Percentiles rank a stretch among this genome's conserved stretches.
phyloP scores from a whole-genome alignment of 2,888 invertebrate species.

The Drosophila nigritarsus region DNA sequence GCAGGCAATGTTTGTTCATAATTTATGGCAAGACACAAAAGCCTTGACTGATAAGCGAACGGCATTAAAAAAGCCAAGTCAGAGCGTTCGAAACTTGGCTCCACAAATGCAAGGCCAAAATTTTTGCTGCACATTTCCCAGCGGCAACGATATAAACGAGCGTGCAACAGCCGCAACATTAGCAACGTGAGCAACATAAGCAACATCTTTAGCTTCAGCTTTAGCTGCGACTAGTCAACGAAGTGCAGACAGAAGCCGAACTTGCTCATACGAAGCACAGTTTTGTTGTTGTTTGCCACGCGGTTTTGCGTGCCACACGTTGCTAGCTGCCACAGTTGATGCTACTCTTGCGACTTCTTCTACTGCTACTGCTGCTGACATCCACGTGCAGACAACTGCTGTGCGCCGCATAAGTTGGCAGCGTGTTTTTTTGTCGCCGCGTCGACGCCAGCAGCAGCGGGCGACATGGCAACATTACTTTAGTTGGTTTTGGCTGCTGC shows the following conservation, averaged over 20 bases:
- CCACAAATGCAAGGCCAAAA: constrained; percentile 25
- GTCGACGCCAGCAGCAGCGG: constrained; percentile 75
- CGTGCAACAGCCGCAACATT: constrained; percentile 14
- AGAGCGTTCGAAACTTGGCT: not conserved
- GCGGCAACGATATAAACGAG: constrained; percentile 38
- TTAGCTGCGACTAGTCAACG: constrained; percentile 33
- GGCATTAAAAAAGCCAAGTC: constrained; percentile 3
- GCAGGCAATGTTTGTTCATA: constrained; percentile 55
- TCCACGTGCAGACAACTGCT: constrained; percentile 65
- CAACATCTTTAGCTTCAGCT: constrained; percentile 54
- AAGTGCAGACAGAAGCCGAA: constrained; percentile 61
- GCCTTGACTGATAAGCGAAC: constrained; percentile 69
- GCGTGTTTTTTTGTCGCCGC: constrained; percentile 78
- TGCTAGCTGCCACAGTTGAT: constrained; percentile 47
- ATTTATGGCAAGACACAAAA: constrained; percentile 69
- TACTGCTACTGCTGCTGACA: constrained; percentile 28
- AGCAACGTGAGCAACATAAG: constrained; percentile 48
- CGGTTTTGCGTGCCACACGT: constrained; percentile 66
- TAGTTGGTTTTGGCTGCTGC: not conserved
- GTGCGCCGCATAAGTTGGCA: constrained; percentile 79
- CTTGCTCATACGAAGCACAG: constrained; percentile 48
- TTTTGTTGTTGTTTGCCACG: constrained; percentile 54
- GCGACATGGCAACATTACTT: constrained; percentile 56
- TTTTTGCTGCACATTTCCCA: constrained; percentile 51
- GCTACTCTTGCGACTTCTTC: constrained; percentile 33